Base-by-base conservation (phyloP, 1,140 invertebrate genomes). In the Conopomorpha cramerella region DNA sequence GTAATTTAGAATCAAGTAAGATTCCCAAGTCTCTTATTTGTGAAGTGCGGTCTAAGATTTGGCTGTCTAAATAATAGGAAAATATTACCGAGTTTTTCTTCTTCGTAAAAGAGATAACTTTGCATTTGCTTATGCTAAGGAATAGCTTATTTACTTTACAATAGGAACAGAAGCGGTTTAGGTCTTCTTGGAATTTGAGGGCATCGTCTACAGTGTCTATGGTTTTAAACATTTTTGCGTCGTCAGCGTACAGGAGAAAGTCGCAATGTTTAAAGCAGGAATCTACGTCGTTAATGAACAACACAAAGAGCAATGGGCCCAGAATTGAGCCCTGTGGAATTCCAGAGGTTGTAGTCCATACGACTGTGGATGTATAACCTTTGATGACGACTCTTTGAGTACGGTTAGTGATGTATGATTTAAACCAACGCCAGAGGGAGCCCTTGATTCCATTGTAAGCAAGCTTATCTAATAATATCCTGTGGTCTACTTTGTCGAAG, bases 271-370 rank as follows among this genome's bases (percentile, higher is more conserved):
- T 19, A 8, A 38, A 11, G 8, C 14, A 15, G 16, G 2, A n/a
- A 8, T 30, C 15, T 4, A 38, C 17, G 16, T 38, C 36, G 23
- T 38, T 38, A 10, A 38, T 30, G 16, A 30, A 38, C 3, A 38
- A 3, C 1, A 28, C 16, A 36, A 36, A 36, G 8, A 36, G 26
- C 8, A 38, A 18, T n/a, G 36, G 30, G 11, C 30, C 36, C 8
- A 31, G 29, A 15, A 30, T 28, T 13, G 36, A 31, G 2, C 30
- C 28, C 16, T 38, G 36, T 18, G 36, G 16, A 15, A 23, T 23
- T n/a, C 7, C 17, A 18, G 10, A 13, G 4, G 28, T 7, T 4
- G 10, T 23, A n/a, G 19, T 23, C 19, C 10, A 23, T 23, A 6
- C 4, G 19, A 23, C n/a, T n/a, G 19, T 10, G 4, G 19, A 23